These are phyloP conservation scores for Mnemiopsis leidyi DNA, from an alignment of 37 sponge, comb jelly and placozoan species.

Conservation along the genomic window DNA sequence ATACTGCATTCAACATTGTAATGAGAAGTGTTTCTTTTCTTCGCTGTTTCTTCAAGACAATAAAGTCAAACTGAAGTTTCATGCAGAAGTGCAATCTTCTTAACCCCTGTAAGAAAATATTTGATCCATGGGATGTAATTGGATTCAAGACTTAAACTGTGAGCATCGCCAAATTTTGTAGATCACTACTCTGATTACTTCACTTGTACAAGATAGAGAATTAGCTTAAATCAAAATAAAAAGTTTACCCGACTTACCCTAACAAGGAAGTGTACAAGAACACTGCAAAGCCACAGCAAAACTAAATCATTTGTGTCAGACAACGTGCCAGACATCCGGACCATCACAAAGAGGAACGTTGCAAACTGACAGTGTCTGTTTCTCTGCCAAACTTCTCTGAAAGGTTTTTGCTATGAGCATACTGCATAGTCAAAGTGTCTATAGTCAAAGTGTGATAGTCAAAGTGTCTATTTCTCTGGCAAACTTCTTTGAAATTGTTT, in stretches of 20 bases:
- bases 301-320: not conserved
- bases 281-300: not conserved
- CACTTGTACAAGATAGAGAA: too few species aligned
- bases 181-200: too few species aligned
- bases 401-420: too few species aligned
- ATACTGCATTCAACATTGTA: not conserved
- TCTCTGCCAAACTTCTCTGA: not conserved
- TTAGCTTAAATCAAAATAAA: too few species aligned
- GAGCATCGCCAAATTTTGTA: too few species aligned
- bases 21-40: not conserved
- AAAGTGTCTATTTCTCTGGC: too few species aligned
- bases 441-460: too few species aligned
- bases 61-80: conserved; percentile 20
- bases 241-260: too few species aligned
- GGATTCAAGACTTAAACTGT: too few species aligned
- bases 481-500: too few species aligned
- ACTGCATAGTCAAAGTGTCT: too few species aligned
- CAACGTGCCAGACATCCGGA: not conserved
- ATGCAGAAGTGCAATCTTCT: not conserved
- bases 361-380: not conserved
- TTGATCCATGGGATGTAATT: too few species aligned
- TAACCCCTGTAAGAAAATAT: not conserved
- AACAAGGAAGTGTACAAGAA: not conserved
- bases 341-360: not conserved
- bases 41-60: conserved; percentile 46